Evolutionary conservation across 2,888 invertebrate species (phyloP).

Genomic region (Drosophila algonquin): DNA sequence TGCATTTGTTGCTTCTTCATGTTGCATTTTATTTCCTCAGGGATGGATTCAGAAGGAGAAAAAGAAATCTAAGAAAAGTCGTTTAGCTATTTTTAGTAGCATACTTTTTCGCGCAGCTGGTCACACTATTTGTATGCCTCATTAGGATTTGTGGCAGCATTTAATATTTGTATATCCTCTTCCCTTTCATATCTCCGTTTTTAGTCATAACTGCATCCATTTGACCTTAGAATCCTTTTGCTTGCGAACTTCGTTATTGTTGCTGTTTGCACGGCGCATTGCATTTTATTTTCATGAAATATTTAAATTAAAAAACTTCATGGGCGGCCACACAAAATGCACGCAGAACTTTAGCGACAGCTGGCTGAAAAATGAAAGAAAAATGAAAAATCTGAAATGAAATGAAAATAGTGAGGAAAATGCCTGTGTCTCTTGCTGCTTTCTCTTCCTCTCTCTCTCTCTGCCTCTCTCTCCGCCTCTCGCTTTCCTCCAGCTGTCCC

Average conservation of each 20-base stretch:
- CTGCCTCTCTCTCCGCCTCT: neutral
- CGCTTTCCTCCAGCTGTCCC: neutral
- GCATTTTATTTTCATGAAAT: conserved; percentile 47
- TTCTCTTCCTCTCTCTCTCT: conserved; percentile 12
- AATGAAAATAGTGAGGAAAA: conserved; percentile 37
- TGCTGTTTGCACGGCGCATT: conserved; percentile 17
- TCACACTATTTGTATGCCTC: neutral
- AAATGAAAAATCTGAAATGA: conserved; percentile 40
- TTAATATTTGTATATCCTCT: conserved; percentile 17
- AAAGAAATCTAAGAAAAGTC: neutral
- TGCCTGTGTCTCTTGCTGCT: conserved; percentile 4
- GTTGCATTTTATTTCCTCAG: neutral
- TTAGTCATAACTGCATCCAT: conserved; percentile 21
- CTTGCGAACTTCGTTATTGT: neutral
- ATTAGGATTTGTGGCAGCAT: neutral
- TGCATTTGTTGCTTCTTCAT: neutral
- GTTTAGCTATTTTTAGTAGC: neutral
- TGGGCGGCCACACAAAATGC: conserved; percentile 55
- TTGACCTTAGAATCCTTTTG: conserved; percentile 30
- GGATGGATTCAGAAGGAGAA: neutral
- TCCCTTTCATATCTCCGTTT: conserved; percentile 5
- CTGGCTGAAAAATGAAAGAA: conserved; percentile 43
- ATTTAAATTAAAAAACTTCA: conserved; percentile 57
- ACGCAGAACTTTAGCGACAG: conserved; percentile 52
- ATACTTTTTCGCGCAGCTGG: conserved; percentile 1